Evolutionary conservation across 1,140 invertebrate species (phyloP), one percentile per base, ranked within the genome.

Genomic region (Sipha flava): DNA sequence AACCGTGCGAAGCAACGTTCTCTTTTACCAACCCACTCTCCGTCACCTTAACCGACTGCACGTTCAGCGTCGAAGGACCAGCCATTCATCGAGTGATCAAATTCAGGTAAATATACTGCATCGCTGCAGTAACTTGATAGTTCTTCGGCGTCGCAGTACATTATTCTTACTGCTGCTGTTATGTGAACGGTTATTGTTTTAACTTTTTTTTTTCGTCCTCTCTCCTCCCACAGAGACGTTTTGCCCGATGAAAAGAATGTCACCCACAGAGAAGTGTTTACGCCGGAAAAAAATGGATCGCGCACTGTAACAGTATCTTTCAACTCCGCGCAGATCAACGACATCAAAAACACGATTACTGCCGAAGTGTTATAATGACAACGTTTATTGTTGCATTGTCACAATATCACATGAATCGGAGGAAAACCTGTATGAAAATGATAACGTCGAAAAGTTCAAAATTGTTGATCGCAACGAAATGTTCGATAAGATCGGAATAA

Each of bases 321-420:
- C 14, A 77, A 77, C 23, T 77, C 73, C 2, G 26, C 37, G 59
- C 47, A 77, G 21, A 34, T 77, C 26, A 59, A n/a, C 5, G 73
- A 77, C 34, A 77, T 77, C 14, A 77, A 54, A 40, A 77, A 77
- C n/a, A 59, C 73, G 3, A 57, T 57, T 3, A 77, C 73, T 18
- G 52, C 52, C 0, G 43, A 29, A 26, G 21, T 77, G 12, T 43
- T 43, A n/a, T 16, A n/a, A 10, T 73, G 12, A 73, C 5, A 18
- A 52, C 47, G 16, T 9, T 21, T 3, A 52, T 4, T 52, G 16
- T 6, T 40, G 37, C 5, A 40, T 40, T 10, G 10, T 40, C 10
- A 40, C 37, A 10, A 4, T 6, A 40, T 6, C 37, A 40, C 5
- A 40, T 40, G 37, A 6, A 6, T 40, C 37, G 10, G 10, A 40